Evolutionary conservation across 2,113 vertebrate species (phyloP).

Genomic region (Casuarius casuarius): DNA sequence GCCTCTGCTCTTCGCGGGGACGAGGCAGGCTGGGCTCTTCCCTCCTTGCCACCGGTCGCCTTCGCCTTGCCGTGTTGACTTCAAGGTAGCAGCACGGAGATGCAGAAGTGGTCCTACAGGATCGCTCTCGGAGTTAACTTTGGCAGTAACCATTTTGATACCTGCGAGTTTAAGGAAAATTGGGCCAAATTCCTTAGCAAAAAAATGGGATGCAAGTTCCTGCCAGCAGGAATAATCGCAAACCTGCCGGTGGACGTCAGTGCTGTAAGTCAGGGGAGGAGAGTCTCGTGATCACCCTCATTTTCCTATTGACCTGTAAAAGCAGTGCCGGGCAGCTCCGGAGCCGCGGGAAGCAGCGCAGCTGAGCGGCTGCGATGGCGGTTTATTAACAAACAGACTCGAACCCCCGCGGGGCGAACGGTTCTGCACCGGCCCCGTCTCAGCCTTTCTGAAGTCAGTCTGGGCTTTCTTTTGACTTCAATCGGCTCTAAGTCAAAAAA

Average conservation of each 20-base stretch:
- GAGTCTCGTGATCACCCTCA: rapidly evolving
- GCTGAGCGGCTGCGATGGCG: neutral
- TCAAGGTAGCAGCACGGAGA: neutral
- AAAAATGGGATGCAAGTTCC: rapidly evolving
- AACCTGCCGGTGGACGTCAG: neutral
- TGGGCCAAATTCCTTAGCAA: neutral
- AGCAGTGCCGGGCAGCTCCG: neutral
- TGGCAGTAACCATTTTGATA: neutral
- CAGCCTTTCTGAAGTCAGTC: neutral
- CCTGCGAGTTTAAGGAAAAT: neutral
- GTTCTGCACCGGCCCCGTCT: neutral
- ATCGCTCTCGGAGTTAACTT: neutral
- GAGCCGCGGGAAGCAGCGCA: neutral
- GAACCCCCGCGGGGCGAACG: neutral
- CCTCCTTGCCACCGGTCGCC: too few species aligned
- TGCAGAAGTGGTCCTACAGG: rapidly evolving
- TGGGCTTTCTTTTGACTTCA: neutral
- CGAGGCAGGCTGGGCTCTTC: too few species aligned
- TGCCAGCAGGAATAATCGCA: neutral
- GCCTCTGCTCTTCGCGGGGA: too few species aligned
- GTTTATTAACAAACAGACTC: neutral
- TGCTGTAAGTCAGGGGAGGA: too few species aligned
- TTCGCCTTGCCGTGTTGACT: neutral
- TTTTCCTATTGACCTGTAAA: neutral
- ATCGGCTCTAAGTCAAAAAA: neutral